Evolutionary conservation across 1,140 invertebrate genomes (phyloP), one percentile per base, ranked within the genome.

Genomic region (Pseudomyrmex flavicornis): DNA sequence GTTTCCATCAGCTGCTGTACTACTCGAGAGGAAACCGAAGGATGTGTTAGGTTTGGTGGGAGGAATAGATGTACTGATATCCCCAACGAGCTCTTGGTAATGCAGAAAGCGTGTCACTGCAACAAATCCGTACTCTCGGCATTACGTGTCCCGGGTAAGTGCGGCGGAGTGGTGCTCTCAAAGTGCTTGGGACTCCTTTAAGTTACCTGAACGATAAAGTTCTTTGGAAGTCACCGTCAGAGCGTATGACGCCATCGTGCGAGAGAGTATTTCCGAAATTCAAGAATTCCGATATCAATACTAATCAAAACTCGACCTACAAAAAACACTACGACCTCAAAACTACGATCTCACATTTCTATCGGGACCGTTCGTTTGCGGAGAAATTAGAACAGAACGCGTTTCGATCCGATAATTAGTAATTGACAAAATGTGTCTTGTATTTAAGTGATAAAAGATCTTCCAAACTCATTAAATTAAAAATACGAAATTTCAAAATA

Each of bases 71-170:
- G 13, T 77, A 46, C 48, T 44, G 20, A 20, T 17, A 69, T 35
- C 35, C 69, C 59, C 73, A 58, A 87, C 63, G 82, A 68, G 82
- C 58, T 80, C 82, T 72, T 62, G 88, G 82, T 91, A 91, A 91
- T 91, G 90, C 85, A 79, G 83, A 86, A 91, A 89, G 85, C 90
- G 83, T 91, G 91, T 91, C 87, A 62, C 87, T 86, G 85, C 85
- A 86, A 90, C 82, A 84, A 87, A 90, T 89, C 89, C 85, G 68
- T 82, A 80, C 82, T 83, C 69, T 61, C 26, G 63, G 83, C 66
- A 90, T 90, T 89, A 89, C 76, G 75, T 82, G 86, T 35, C 35
- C 70, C 54, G 22, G 59, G 80, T 84, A 84, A 88, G 70, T 88
- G 72, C 75, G 72, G 22, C 35, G 61, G 73, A 88, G 61, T 85